Base-by-base conservation (phyloP, 2,888 invertebrate species). In the Ornithoptera priamus region DNA sequence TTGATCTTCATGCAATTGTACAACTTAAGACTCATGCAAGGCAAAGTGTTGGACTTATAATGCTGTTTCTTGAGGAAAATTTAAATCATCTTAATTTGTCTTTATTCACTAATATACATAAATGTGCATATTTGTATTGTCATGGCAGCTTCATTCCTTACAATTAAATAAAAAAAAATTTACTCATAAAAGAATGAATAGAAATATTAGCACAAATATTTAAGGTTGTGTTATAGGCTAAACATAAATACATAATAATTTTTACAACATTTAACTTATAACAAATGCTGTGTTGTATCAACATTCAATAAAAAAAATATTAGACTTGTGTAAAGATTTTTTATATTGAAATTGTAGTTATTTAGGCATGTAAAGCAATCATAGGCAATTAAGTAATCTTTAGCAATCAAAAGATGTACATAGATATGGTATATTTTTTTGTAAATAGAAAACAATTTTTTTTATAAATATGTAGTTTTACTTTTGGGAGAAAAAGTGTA, bases 181-280 rank as follows among this genome's bases (percentile, higher is more conserved):
- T n/a, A 18, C 62, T 36, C n/a, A 24, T 20, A 58, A 24, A 18
- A 59, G n/a, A 65, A 46, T n/a, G 46, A 20, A 17, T 62, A 62
- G 10, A 18, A 50, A 50, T 4, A 50, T 60, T 46, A 58, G 24
- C 30, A 70, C 46, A 70, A 18, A 24, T 59, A 59, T 70, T 64
- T 64, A 56, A 67, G 70, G 70, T 70, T 70, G 70, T 70, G 70
- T 67, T 57, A 60, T 70, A 67, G 67, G 53, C 30, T 70, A 70
- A 46, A 46, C n/a, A 30, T 12, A 30, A 53, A 63, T 68, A 58
- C 36, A 63, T 17, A 53, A 66, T 53, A 58, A 62, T 46, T 24
- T 20, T 12, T 50, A 60, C 39, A 42, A 60, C 46, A 62, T 60
- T 64, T 61, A 56, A 36, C 36, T 65, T 61, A 57, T 57, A 30